phyloP scores from a whole-genome alignment of 2,797 vertebrate species.

The Acropternis orthonyx region DNA sequence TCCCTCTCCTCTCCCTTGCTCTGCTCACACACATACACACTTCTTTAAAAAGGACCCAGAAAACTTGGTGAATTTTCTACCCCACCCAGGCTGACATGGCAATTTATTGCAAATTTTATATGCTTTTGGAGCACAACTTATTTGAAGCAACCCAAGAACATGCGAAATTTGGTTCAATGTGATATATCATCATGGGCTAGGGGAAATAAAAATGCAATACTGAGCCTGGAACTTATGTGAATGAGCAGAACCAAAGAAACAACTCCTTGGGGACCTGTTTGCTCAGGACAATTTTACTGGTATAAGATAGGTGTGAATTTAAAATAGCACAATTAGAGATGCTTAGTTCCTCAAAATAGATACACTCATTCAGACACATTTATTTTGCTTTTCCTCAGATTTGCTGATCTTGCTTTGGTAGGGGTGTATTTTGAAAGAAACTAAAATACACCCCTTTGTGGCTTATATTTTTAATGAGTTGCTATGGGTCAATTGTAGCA shows the following conservation, averaged over 20 bases:
- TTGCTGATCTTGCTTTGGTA: not conserved
- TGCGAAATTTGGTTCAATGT: not conserved
- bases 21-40: not conserved
- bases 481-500: not conserved
- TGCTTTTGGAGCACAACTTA: not conserved
- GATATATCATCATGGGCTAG: not conserved
- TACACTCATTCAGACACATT: not conserved
- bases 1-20: not conserved
- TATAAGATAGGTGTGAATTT: not conserved
- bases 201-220: not conserved
- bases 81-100: not conserved
- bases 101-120: not conserved
- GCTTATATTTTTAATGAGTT: not conserved
- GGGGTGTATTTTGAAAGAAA: not conserved
- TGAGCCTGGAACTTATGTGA: not conserved
- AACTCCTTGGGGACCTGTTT: not conserved
- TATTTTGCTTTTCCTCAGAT: not conserved
- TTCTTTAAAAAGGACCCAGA: not conserved
- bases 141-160: not conserved
- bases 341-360: not conserved
- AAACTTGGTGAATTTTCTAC: not conserved
- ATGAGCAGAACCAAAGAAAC: not conserved
- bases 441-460: rapidly evolving
- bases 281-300: not conserved
- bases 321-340: not conserved